Evolutionary conservation across 1,140 invertebrate genomes (phyloP).

Genomic region (Meloidogyne hapla): DNA sequence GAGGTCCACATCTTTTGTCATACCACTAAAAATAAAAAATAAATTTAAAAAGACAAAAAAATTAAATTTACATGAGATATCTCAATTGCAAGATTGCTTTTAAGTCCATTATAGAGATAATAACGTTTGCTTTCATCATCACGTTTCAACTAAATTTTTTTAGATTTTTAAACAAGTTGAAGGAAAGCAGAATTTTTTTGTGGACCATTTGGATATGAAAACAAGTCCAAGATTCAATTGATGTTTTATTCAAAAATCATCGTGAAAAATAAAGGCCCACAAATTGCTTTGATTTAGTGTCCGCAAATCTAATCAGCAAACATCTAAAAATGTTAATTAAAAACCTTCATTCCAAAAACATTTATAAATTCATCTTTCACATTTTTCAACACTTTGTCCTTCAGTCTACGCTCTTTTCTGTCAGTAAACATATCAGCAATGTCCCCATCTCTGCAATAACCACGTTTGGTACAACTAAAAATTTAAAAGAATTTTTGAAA

Average conservation of each 20-base stretch:
- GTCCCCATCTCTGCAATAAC: constrained; percentile 7
- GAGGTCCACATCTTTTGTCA: background rate
- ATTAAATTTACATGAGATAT: background rate
- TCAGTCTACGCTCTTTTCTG: constrained; percentile 1
- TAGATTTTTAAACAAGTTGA: background rate
- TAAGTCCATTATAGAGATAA: constrained; percentile 3
- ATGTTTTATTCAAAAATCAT: no score
- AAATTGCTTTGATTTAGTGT: no score
- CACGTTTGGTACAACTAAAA: constrained; percentile 3
- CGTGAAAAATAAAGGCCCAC: no score
- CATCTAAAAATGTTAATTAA: no score
- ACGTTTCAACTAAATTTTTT: background rate
- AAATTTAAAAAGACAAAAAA: background rate
- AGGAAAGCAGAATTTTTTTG: no score
- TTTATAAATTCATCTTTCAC: background rate
- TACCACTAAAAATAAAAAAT: background rate
- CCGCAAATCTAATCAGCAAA: no score
- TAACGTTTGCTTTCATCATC: background rate
- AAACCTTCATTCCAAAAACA: constrained; percentile 9
- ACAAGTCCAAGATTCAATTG: no score
- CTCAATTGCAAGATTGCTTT: background rate
- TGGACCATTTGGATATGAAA: no score
- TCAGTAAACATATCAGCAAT: constrained; percentile 16
- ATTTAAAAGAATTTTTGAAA: background rate
- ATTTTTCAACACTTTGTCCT: constrained; percentile 11